Evolutionary conservation across 2,113 vertebrate genomes (phyloP), one percentile per base, ranked within the genome.

Genomic region (Neotoma lepida): DNA sequence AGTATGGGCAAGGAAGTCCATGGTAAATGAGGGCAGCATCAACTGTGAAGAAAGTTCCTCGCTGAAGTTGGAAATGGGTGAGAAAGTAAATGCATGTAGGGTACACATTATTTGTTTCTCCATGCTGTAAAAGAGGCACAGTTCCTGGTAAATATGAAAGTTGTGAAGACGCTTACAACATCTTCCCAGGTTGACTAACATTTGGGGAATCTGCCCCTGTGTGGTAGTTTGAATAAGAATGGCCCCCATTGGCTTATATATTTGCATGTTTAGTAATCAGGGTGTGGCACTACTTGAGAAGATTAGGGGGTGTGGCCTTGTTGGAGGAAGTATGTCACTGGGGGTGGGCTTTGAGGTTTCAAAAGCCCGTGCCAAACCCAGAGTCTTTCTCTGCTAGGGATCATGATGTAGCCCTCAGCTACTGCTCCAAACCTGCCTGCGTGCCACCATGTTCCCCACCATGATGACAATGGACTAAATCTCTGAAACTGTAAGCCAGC

Each of bases 31-130:
- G 4, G 56, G 5, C 73, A 58, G n/a, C 39, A 30, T 28, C 80
- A 12, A 82, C 39, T 66, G 89, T 91, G 68, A 89, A 89, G 82
- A 86, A 61, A 82, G 2, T 93, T 66, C 49, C 41, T 93, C 78
- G n/a, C 58, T 3, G 28, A 81, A 82, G 39, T 49, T 87, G 8
- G 30, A 91, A 77, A 35, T 82, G 22, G 26, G 33, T 63, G 9
- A 71, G 68, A 91, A 73, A 5, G 5, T 68, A 88, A 86, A 86
- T 26, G 22, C 4, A 51, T 70, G 6, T 22, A 30, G n/a, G 56
- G 17, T 89, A 54, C 63, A 15, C 39, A 70, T 90, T 58, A 33
- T 51, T 68, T 66, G 46, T 28, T 13, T 1, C 33, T 18, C 39
- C 17, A n/a, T 81, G 61, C 63, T 44, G 33, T 86, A 73, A 71